These are phyloP conservation scores for Rhynchotus rufescens DNA, from an alignment of 2,797 vertebrate species.

Conservation along the genomic window DNA sequence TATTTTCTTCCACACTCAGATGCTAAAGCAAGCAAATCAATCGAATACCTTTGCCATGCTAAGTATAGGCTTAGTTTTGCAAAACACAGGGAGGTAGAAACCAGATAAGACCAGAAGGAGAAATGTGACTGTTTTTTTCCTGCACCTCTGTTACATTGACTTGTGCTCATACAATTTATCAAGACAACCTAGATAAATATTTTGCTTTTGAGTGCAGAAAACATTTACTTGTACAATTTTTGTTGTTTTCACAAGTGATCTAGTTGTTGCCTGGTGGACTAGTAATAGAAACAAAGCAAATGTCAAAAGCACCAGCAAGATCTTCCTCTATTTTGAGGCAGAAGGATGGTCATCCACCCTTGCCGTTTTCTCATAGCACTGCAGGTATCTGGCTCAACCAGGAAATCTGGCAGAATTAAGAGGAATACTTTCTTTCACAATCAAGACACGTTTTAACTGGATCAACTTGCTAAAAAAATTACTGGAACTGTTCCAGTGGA, in stretches of 20 bases:
- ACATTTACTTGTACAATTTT: not conserved
- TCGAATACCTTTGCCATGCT: not conserved
- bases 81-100: not conserved
- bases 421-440: not conserved
- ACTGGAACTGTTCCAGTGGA: not conserved
- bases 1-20: not conserved
- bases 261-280: not conserved
- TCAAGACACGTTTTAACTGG: not conserved
- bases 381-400: not conserved
- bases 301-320: not conserved
- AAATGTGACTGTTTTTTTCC: not conserved
- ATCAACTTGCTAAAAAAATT: not conserved
- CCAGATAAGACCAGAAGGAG: not conserved
- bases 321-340: not conserved
- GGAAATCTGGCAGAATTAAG: too few relatives aligned
- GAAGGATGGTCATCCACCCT: not conserved
- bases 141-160: not conserved
- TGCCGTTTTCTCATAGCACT: not conserved
- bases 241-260: not conserved
- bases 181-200: not conserved
- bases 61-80: not conserved
- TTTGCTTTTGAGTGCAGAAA: not conserved
- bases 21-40: not conserved
- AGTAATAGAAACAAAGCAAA: not conserved
- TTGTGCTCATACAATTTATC: not conserved